Percentiles rank a stretch among this genome's conserved stretches.
These are phyloP conservation scores for Eristalinus aeneus DNA, from an alignment of 2,888 invertebrate species.

Conservation along the genomic window DNA sequence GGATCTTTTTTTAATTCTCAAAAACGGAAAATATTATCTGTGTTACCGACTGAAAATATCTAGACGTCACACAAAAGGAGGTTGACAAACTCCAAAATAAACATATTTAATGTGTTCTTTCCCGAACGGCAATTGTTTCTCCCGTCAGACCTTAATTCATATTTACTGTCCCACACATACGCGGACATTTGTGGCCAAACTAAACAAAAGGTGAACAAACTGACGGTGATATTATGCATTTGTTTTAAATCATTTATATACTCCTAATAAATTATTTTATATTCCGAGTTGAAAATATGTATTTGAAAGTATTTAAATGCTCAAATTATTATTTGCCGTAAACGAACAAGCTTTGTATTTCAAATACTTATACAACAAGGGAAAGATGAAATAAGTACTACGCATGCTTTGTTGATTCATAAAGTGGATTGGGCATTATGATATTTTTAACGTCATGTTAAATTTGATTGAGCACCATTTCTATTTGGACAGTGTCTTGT, in stretches of 20 bases:
- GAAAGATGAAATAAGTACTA: too few species aligned
- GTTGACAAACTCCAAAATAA: slow-evolving; percentile 34
- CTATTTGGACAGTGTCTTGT: too few species aligned
- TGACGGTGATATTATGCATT: neutral
- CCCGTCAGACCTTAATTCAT: neutral
- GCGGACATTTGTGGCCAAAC: neutral
- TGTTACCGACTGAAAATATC: neutral
- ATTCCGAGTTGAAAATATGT: too few species aligned
- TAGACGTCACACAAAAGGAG: slow-evolving; percentile 18
- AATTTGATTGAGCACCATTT: too few species aligned
- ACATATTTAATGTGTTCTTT: neutral
- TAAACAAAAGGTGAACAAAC: slow-evolving; percentile 18
- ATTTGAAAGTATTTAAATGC: too few species aligned
- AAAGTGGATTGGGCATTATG: too few species aligned
- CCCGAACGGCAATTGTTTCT: neutral
- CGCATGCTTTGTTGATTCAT: too few species aligned
- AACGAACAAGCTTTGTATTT: too few species aligned
- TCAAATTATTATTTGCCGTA: too few species aligned
- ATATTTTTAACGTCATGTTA: too few species aligned
- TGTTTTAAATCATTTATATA: neutral
- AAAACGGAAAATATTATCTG: neutral
- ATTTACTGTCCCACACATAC: neutral
- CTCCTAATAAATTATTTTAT: neutral
- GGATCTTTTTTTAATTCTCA: neutral
- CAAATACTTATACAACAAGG: too few species aligned